Evolutionary conservation across 2,113 vertebrate species (phyloP).

Genomic region (Oxyruncus cristatus): DNA sequence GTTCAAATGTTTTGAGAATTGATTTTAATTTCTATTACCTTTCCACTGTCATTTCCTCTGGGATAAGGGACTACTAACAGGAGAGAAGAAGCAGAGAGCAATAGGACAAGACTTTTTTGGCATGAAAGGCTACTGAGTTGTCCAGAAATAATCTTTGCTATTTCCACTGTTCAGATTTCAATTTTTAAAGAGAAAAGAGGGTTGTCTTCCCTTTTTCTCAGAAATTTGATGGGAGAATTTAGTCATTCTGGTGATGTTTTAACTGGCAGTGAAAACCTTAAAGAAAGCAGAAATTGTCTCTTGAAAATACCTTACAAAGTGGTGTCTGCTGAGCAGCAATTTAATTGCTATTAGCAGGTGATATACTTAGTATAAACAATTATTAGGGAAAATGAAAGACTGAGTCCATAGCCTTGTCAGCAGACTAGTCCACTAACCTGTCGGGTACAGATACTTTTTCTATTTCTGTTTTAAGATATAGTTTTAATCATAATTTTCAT

Average conservation of each 20-base stretch:
- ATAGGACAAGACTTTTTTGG: not conserved
- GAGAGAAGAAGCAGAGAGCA: not conserved
- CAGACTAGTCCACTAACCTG: not conserved
- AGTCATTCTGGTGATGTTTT: not conserved
- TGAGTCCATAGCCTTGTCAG: not conserved
- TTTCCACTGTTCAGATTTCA: not conserved
- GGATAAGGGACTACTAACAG: not conserved
- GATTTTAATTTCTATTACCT: constrained; percentile 74
- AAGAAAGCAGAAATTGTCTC: not conserved
- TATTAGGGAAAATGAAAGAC: not conserved
- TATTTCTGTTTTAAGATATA: not conserved
- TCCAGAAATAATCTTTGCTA: not conserved
- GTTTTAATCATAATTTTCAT: not conserved
- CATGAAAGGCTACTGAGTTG: not conserved
- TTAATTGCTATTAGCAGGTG: not conserved
- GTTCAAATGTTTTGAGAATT: constrained; percentile 71
- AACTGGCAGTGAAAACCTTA: not conserved
- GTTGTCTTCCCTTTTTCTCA: not conserved
- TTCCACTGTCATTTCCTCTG: constrained; percentile 42
- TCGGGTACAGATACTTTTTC: not conserved
- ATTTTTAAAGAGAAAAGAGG: not conserved
- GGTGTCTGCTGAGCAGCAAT: not conserved
- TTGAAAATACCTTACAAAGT: not conserved
- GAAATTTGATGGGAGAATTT: not conserved
- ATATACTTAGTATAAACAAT: not conserved